A percentile compares a stretch with the other conserved stretches of the same genome.
Conservation (phyloP, 1,140 invertebrate genomes). For the Drosophila kikkawai region DNA sequence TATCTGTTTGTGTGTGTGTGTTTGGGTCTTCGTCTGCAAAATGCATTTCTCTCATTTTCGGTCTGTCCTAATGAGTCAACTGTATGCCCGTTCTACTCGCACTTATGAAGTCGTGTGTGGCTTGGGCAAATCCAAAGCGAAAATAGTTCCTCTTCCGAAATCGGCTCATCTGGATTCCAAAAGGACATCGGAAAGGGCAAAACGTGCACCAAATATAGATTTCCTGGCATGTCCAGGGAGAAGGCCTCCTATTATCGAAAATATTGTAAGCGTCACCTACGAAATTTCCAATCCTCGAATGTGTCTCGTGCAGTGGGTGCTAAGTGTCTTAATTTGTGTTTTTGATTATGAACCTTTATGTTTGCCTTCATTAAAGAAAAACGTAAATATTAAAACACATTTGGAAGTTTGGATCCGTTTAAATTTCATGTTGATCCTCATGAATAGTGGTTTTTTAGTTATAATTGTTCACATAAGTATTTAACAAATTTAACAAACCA, state of each 20-base stretch:
- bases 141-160: constrained; percentile 23
- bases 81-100: constrained; percentile 8
- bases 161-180: constrained; percentile 14
- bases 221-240: constrained; percentile 8
- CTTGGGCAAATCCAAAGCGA: constrained; percentile 52
- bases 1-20: constrained; percentile 18
- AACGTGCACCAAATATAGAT: constrained; percentile 69
- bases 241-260: constrained; percentile 6
- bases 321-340: background rate
- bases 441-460: background rate
- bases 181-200: constrained; percentile 20
- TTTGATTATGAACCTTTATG: constrained; percentile 1
- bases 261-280: constrained; percentile 47
- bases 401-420: background rate
- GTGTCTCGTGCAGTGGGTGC: constrained; percentile 24
- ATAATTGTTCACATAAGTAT: background rate
- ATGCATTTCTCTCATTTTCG: constrained; percentile 69
- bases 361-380: background rate
- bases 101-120: constrained; percentile 42
- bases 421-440: background rate
- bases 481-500: background rate
- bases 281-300: constrained; percentile 55
- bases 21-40: constrained; percentile 50
- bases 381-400: background rate
- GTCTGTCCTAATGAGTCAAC: constrained; percentile 52